Evolutionary conservation across 30 jellyfish, hydroid and myxozoan genomes (phyloP).

Genomic region (Rhopilema esculentum): DNA sequence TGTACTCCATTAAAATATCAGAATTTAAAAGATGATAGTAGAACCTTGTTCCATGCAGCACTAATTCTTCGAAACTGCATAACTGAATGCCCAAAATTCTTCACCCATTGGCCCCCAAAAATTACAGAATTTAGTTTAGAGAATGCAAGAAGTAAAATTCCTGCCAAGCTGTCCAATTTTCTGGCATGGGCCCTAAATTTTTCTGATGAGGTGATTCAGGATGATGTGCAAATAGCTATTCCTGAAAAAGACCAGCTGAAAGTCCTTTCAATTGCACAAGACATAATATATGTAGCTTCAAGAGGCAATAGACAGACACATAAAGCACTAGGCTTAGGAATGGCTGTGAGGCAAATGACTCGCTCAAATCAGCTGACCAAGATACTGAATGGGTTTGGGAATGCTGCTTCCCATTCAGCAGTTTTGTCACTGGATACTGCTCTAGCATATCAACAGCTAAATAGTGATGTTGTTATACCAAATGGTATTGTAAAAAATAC

Average conservation of each 20-base stretch:
- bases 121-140: slow-evolving; percentile 14
- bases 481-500: slow-evolving; percentile 7
- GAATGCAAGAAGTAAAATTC: slow-evolving; percentile 24
- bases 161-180: slow-evolving; percentile 17
- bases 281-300: slow-evolving; percentile 26
- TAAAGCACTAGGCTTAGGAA: slow-evolving; percentile 42
- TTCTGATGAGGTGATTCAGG: slow-evolving; percentile 23
- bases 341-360: slow-evolving; percentile 62
- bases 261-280: slow-evolving; percentile 53
- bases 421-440: slow-evolving; percentile 54
- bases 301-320: slow-evolving; percentile 59
- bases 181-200: slow-evolving; percentile 35
- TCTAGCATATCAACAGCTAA: slow-evolving; percentile 38
- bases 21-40: slow-evolving; percentile 8
- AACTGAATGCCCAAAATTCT: slow-evolving; percentile 33
- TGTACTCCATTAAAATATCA: slow-evolving; percentile 1
- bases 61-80: slow-evolving; percentile 18
- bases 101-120: slow-evolving; percentile 34
- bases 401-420: slow-evolving; percentile 26
- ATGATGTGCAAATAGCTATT: slow-evolving; percentile 16
- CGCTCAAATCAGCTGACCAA: slow-evolving; percentile 35
- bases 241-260: slow-evolving; percentile 24
- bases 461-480: slow-evolving; percentile 35
- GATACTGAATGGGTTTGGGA: slow-evolving; percentile 45
- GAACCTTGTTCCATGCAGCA: slow-evolving; percentile 39